Conservation (phyloP, 1,140 invertebrate species). For the Drosophila paulistorum region DNA sequence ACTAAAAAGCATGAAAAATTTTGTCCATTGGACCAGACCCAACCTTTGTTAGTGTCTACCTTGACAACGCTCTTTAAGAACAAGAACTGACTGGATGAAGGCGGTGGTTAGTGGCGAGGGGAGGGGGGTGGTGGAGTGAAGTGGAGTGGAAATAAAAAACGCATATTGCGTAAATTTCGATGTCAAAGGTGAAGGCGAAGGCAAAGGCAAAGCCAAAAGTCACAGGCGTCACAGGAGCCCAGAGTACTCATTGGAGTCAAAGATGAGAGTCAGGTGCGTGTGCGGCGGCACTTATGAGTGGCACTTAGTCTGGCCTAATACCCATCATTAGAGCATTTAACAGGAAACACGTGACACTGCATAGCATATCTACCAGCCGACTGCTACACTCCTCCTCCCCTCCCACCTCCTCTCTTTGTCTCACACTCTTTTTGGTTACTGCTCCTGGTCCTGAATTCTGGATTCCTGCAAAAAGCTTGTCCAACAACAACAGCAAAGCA, state of each 20-base stretch:
- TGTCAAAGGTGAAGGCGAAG: slow-evolving; percentile 54
- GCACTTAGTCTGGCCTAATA: slow-evolving; percentile 79
- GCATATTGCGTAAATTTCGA: slow-evolving; percentile 77
- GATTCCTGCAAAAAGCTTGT: not conserved
- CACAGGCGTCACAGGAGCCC: slow-evolving; percentile 18
- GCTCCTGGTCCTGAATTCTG: not conserved
- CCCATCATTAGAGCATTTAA: slow-evolving; percentile 81
- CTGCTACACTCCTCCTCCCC: not conserved
- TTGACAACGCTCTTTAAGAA: slow-evolving; percentile 17
- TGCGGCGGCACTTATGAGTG: slow-evolving; percentile 75
- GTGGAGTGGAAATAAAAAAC: slow-evolving; percentile 63
- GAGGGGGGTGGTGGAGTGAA: not conserved
- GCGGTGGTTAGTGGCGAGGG: not conserved
- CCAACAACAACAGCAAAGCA: not conserved
- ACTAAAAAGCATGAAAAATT: slow-evolving; percentile 37
- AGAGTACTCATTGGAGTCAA: slow-evolving; percentile 7
- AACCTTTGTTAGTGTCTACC: slow-evolving; percentile 23
- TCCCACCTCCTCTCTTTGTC: not conserved
- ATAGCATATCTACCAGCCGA: slow-evolving; percentile 30
- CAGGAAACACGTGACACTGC: slow-evolving; percentile 76
- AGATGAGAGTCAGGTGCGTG: slow-evolving; percentile 64
- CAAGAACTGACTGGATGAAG: slow-evolving; percentile 16
- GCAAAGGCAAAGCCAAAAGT: slow-evolving; percentile 48
- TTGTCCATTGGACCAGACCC: slow-evolving; percentile 21
- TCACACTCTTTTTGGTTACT: not conserved